phyloP scores from a whole-genome alignment of 2,797 vertebrate genomes.

The Trachurus trachurus region DNA sequence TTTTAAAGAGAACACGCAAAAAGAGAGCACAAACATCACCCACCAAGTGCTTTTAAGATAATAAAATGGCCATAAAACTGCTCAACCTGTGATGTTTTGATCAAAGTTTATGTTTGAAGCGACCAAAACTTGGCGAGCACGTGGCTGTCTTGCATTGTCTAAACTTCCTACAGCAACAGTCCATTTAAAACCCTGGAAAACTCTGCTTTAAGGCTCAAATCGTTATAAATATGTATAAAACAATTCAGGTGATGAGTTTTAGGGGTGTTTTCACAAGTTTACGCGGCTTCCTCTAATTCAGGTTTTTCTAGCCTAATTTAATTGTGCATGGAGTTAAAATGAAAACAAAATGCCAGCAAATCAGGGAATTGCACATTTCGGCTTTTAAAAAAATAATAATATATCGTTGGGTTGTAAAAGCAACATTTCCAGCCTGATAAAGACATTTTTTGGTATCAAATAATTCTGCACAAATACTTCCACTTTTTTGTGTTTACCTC shows the following conservation, averaged over 20 bases:
- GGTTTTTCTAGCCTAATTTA: conserved; percentile 55
- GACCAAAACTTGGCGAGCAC: conserved; percentile 82
- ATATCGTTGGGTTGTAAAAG: background rate
- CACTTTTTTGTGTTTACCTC: conserved; percentile 69
- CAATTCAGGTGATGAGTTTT: background rate
- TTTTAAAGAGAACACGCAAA: conserved; percentile 28
- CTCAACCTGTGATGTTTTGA: conserved; percentile 11
- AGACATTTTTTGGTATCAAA: conserved; percentile 3
- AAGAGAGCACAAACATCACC: background rate
- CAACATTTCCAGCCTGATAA: background rate
- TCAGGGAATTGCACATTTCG: background rate
- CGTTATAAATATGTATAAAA: background rate
- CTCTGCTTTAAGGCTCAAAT: background rate
- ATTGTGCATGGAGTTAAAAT: conserved; percentile 38
- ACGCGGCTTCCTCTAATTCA: conserved; percentile 19
- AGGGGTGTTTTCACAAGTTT: background rate
- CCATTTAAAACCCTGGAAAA: conserved; percentile 61
- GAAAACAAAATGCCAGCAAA: conserved; percentile 39
- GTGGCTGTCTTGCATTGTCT: conserved; percentile 88
- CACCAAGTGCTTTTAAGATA: background rate
- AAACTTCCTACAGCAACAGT: conserved; percentile 78
- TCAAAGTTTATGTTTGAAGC: conserved; percentile 57
- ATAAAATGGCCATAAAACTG: background rate
- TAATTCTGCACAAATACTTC: conserved; percentile 14
- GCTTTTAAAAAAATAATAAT: background rate